Evolutionary conservation across 2,113 vertebrate species (phyloP), one percentile per base, ranked within the genome.

Genomic region (Nyctibius bracteatus): DNA sequence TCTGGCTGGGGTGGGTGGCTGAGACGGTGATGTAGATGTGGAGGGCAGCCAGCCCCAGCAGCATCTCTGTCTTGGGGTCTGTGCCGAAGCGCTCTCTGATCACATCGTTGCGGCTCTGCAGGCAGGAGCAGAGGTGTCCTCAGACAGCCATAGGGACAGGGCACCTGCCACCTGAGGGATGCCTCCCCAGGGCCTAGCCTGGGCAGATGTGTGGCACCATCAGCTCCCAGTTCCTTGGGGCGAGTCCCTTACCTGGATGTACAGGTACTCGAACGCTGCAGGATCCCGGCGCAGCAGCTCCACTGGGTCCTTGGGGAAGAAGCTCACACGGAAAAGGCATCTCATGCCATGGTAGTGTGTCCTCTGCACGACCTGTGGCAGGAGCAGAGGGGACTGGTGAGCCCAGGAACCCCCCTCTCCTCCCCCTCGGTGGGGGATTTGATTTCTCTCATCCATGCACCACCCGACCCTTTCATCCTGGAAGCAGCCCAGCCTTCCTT

Each of bases 21-120:
- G 99, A 99, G 95, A 99, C 99, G 6, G 99, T 99, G 98, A 99
- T 99, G 98, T 99, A 99, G 97, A 99, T 99, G 96, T 99, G 99
- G 62, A 99, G 99, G 24, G 99, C 99, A 62, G 99, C 99, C 96
- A 99, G 96, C 92, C 98, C 98, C 94, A 99, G 98, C 66, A 99
- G 99, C 97, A 99, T 95, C 95, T 99, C 99, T 3, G 99, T 99
- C 95, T 99, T 99, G 98, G 99, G 99, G 91, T 99, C 99, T 80
- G 98, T 98, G 95, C 99, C 98, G 63, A 99, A 99, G 63, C 99
- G 99, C 92, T 99, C 99, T 86, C 99, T 98, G 97, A 99, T 99
- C 94, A 99, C 99, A 51, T 99, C 99, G 10, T 99, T 99, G 88
- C 99, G 99, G 97, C 98, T 99, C 99, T 99, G 98, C 4, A 17